Base-by-base conservation (phyloP, 2,113 vertebrate species). In the Mesembrinibis cayennensis region DNA sequence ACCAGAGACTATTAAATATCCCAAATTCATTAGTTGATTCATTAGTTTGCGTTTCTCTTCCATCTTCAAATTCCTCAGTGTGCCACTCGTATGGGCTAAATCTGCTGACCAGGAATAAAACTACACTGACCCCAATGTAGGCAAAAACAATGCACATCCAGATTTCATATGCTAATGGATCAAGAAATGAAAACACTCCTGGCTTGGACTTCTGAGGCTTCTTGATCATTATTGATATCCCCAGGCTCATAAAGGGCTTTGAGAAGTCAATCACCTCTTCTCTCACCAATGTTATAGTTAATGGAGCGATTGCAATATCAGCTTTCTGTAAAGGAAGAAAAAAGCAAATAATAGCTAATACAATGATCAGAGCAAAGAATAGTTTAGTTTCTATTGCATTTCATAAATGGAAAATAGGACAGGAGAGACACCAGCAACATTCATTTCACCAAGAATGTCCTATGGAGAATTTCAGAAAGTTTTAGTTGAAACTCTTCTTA, bases 61-160 rank as follows among this genome's bases (percentile, higher is more conserved):
- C 99, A 67, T 99, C 99, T 98, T 99, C 99, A 93, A 99, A 99
- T 89, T 99, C 99, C 98, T 99, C 99, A 62, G 99, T 99, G 98
- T 99, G 99, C 99, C 99, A 99, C 98, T 99, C 99, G 44, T 99
- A 99, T 22, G 99, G 99, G 96, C 99, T 99, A 98, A 99, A 99
- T 97, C 99, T 99, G 98, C 99, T 99, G 97, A 99, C 99, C 94
- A 99, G 98, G 98, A 99, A 99, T 97, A 99, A 99, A 98, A 99
- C 99, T 98, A 99, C 99, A 96, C 99, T 99, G 98, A 99, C 99
- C 89, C 99, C 99, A 94, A 99, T 99, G 98, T 99, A 99, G 98
- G 99, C 99, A 97, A 99, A 99, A 91, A 99, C 99, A 95, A 99
- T 99, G 97, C 99, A 99, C 99, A 99, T 99, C 99, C 99, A 99